Base-by-base conservation (phyloP, 2,888 invertebrate species). In the Choreutis nemorana region DNA sequence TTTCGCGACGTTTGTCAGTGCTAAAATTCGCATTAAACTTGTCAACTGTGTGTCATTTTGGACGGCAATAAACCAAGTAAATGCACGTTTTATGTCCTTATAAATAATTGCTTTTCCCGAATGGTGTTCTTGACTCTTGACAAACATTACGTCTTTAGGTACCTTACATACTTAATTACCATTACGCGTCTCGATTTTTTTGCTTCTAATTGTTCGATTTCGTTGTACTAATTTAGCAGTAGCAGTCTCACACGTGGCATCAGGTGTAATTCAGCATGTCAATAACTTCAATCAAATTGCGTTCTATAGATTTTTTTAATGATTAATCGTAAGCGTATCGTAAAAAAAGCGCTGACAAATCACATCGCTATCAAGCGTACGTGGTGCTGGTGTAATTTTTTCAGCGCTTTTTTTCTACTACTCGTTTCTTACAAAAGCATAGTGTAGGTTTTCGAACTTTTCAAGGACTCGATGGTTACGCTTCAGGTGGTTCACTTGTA, bases 341-440 rank as follows among this genome's bases (percentile, higher is more conserved):
- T 46, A 10, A 67, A 71, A 68, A 71, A 68, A 60, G 54, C 48
- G 61, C 64, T 66, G 64, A 70, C 65, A 68, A 72, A 67, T 62
- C 56, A 62, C 55, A 51, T 50, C 54, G 52, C 50, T 60, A 62
- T 62, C 59, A 52, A 56, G 54, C 44, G 45, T 52, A 48, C 48
- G 45, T 44, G 49, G 45, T 45, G 12, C 13, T 14, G 14, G 23
- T 47, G 44, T 41, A 48, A n/a, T 50, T 54, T 61, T 66, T 66
- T 64, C 60, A 57, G 49, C 46, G 48, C 33, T 33, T 56, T 62
- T 58, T 61, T 55, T 56, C 41, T 35, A 33, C 29, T 30, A 33
- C 29, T 30, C 36, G 42, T 48, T 50, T 50, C 48, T 45, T 50
- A 67, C 63, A 66, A 70, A 63, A 60, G 61, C 44, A 49, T 50